Evolutionary conservation across 2,113 vertebrate genomes (phyloP).

Genomic region (Callocephalon fimbriatum): DNA sequence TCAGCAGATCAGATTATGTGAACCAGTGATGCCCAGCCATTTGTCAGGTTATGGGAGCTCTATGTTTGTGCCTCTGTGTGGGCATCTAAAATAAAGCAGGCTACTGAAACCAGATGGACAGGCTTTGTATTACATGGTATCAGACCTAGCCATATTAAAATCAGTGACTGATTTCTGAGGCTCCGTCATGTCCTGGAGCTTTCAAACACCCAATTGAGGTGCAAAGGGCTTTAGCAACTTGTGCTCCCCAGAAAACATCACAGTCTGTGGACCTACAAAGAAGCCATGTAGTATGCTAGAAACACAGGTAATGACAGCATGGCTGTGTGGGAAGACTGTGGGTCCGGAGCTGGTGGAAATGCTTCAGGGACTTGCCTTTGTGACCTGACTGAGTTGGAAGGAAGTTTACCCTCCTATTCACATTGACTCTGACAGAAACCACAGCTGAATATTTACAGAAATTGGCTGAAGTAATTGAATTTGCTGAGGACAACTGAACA

Average conservation of each 20-base stretch:
- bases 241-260: neutral
- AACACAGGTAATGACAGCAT: rapidly evolving
- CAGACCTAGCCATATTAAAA: neutral
- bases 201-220: neutral
- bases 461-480: neutral
- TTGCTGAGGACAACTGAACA: neutral
- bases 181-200: neutral
- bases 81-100: neutral
- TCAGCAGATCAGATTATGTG: neutral
- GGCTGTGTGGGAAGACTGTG: neutral
- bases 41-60: neutral
- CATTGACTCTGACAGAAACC: neutral
- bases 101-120: neutral
- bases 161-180: neutral
- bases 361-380: neutral
- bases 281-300: neutral
- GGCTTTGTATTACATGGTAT: neutral
- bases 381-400: neutral
- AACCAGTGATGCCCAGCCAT: neutral
- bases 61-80: neutral
- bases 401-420: neutral
- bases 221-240: neutral
- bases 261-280: neutral
- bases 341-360: neutral
- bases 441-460: neutral